Conservation (phyloP, 1,140 invertebrate genomes). For the Drosophila persimilis region DNA sequence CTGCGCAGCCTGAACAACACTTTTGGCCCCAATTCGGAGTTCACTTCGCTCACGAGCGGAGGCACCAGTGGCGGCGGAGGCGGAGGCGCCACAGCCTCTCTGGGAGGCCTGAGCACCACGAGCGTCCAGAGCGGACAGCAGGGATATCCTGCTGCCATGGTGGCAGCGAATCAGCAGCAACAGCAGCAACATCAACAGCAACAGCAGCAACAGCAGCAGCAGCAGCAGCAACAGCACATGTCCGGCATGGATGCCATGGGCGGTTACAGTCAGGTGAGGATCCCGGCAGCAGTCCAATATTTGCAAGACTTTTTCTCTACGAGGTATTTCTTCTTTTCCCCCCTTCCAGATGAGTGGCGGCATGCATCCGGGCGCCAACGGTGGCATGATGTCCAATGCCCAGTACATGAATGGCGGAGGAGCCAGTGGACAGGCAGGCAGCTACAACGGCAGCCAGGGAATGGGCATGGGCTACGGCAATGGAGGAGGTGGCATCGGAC, state of each 20-base stretch:
- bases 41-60: conserved; percentile 61
- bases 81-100: conserved; percentile 42
- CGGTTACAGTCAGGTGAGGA: conserved; percentile 77
- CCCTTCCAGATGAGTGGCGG: conserved; percentile 70
- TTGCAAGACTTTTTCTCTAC: not conserved
- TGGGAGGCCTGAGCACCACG: conserved; percentile 63
- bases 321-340: not conserved
- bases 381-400: conserved; percentile 73
- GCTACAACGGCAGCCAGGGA: conserved; percentile 58
- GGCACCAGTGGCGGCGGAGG: conserved; percentile 12
- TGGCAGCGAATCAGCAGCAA: conserved; percentile 64
- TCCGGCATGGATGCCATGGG: conserved; percentile 80
- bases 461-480: conserved; percentile 79
- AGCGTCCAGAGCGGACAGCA: conserved; percentile 64
- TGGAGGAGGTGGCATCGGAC: conserved; percentile 54
- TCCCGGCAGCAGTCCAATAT: not conserved
- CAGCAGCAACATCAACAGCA: conserved; percentile 45
- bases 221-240: conserved; percentile 64
- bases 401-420: conserved; percentile 78
- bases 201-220: conserved; percentile 51
- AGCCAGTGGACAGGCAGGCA: conserved; percentile 64
- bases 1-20: conserved; percentile 80
- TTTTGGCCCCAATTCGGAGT: conserved; percentile 80
- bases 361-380: conserved; percentile 70
- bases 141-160: conserved; percentile 67